Conservation (phyloP, 2,888 invertebrate genomes). For the Noctua pronuba region DNA sequence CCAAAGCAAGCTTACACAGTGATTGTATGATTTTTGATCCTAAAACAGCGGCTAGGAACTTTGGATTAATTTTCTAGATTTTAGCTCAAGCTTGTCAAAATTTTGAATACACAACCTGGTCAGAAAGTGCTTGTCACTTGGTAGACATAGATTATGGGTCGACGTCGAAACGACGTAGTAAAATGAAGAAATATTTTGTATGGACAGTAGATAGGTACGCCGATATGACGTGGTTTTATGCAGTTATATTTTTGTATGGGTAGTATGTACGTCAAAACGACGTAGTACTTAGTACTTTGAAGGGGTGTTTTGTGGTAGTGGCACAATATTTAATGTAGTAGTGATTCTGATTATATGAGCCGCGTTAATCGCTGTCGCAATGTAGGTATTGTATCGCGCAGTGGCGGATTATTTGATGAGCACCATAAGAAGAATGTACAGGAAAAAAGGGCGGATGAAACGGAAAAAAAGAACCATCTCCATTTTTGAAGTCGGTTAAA, state of each 20-base stretch:
- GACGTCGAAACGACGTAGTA: background rate
- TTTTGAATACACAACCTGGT: constrained; percentile 30
- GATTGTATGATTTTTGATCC: constrained; percentile 42
- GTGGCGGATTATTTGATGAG: constrained; percentile 39
- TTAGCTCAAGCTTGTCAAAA: constrained; percentile 35
- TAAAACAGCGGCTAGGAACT: constrained; percentile 23
- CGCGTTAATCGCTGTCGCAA: constrained; percentile 31
- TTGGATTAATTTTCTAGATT: background rate
- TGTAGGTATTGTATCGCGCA: constrained; percentile 10
- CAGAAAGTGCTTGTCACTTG: constrained; percentile 58
- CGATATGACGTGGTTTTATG: constrained; percentile 11
- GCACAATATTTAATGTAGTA: background rate
- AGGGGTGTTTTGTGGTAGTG: background rate
- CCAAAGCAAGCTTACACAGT: constrained; percentile 52
- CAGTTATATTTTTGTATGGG: background rate
- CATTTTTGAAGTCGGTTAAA: background rate
- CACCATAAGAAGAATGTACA: background rate
- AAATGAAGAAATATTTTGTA: background rate
- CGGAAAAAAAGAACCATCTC: background rate
- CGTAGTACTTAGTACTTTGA: background rate
- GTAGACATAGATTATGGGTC: background rate
- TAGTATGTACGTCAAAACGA: background rate
- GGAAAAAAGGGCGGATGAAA: constrained; percentile 3
- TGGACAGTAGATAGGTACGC: background rate
- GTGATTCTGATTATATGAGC: background rate